Evolutionary conservation across 35 echinoderm and acorn worm species (phyloP), one percentile per base, ranked within the genome.

Genomic region (Amphiura filiformis): DNA sequence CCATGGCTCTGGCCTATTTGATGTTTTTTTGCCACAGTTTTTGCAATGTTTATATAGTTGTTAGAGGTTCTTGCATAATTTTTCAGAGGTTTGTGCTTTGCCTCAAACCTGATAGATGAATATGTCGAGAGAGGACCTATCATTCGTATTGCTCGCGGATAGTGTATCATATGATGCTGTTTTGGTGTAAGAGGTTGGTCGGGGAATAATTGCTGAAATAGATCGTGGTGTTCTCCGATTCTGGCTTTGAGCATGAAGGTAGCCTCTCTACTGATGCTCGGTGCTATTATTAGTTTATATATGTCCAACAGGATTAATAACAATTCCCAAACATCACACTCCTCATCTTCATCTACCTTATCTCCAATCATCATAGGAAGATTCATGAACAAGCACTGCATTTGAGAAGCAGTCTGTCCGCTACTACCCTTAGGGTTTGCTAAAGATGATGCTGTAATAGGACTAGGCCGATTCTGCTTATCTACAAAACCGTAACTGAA

Each of bases 381-480:
- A 38, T 87, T 47, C 38, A 82, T 33, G 34, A 75, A 20, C 22
- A 94, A 39, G 75, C 93, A 95, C 22, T 82, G 84, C 93, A 95
- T 95, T 78, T 95, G 93, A 38, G 93, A 77, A 52, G 93, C 78
- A 39, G 86, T 94, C 78, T 87, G 93, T 0, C 87, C 93, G 87
- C 88, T 90, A 32, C 83, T 0, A 32, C 93, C 93, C 37, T 35
- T 31, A 38, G 93, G 88, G 47, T 89, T 93, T 22, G 0, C 31
- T 26, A 94, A 39, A 28, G 81, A 31, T 28, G 35, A 64, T 30
- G 42, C 7, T 38, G 79, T 75, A 32, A 94, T 90, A 22, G 78
- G 44, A 79, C 87, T 49, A 0, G 92, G 92, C 11, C 79, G 47
- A 81, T 89, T 94, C 32, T 86, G 80, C 39, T 85, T 37, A 40